Percentiles rank a stretch among this genome's conserved stretches.
Conservation (phyloP, 2,888 invertebrate species). For the Drosophila borborema region DNA sequence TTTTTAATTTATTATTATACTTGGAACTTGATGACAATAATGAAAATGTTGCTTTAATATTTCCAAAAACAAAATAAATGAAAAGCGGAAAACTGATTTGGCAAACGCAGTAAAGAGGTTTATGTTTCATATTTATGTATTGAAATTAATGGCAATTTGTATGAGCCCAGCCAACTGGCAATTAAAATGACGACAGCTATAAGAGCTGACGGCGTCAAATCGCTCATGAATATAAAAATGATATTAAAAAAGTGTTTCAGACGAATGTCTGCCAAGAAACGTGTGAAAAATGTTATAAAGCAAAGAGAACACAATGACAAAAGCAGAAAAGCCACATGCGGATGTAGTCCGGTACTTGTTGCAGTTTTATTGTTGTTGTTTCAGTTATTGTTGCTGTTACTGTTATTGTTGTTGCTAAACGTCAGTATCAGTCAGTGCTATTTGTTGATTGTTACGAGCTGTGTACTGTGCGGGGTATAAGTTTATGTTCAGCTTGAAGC, state of each 20-base stretch:
- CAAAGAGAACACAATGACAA: not conserved
- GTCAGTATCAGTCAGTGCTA: constrained; percentile 58
- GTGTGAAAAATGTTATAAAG: not conserved
- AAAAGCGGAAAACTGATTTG: not conserved
- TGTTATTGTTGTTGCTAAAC: constrained; percentile 12
- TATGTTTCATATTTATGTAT: not conserved
- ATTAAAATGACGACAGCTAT: not conserved
- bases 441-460: constrained; percentile 8
- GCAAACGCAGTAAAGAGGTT: not conserved
- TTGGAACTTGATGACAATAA: too few species aligned
- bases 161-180: not conserved
- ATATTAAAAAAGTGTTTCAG: not conserved
- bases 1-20: too few species aligned
- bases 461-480: constrained; percentile 32
- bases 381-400: constrained; percentile 14
- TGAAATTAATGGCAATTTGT: not conserved
- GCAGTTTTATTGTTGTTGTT: constrained; percentile 22
- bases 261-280: not conserved
- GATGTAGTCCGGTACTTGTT: constrained; percentile 10
- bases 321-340: not conserved
- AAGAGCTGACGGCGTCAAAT: not conserved
- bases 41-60: too few species aligned
- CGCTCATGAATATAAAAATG: not conserved
- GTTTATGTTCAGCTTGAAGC: constrained; percentile 63
- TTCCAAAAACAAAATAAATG: not conserved